Percentiles rank a stretch among this genome's conserved stretches.
phyloP scores from a whole-genome alignment of 2,113 vertebrate genomes.

The Hymenochirus boettgeri region DNA sequence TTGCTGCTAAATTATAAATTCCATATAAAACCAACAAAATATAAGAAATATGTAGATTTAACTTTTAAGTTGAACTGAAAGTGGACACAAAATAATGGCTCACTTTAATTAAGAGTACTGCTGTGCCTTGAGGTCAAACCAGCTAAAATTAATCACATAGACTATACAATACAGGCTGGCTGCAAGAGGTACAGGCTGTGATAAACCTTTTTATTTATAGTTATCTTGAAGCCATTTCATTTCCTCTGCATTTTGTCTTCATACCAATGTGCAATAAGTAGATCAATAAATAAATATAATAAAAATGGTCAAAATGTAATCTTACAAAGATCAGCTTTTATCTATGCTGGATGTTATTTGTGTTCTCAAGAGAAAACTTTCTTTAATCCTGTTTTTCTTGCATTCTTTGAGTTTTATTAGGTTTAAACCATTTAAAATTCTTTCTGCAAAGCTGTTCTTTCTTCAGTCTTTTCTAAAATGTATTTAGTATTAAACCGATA shows the following conservation, averaged over 20 bases:
- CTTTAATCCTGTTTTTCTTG: constrained; percentile 1
- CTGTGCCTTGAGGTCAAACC: constrained; percentile 1
- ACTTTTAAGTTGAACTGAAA: neutral
- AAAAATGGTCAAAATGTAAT: constrained; percentile 25
- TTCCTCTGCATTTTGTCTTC: constrained; percentile 27
- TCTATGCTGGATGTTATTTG: neutral
- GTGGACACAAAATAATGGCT: neutral
- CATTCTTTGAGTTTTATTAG: no score
- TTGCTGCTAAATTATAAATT: no score
- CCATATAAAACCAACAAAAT: no score
- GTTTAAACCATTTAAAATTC: no score
- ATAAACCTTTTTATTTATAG: constrained; percentile 24
- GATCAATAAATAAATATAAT: constrained; percentile 37
- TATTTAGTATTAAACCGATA: no score
- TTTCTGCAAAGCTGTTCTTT: no score
- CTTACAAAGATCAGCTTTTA: constrained; percentile 25
- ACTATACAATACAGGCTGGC: constrained; percentile 12
- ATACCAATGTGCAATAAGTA: constrained; percentile 16
- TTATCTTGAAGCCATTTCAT: constrained; percentile 33
- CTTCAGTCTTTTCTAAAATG: no score
- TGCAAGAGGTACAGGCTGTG: constrained; percentile 12
- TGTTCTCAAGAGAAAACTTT: neutral
- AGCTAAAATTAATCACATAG: constrained; percentile 15
- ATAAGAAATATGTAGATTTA: no score
- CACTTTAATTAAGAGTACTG: constrained; percentile 11